phyloP scores from a whole-genome alignment of 37 sponge, comb jelly and placozoan species.

The Aphrocallistes beatrix region DNA sequence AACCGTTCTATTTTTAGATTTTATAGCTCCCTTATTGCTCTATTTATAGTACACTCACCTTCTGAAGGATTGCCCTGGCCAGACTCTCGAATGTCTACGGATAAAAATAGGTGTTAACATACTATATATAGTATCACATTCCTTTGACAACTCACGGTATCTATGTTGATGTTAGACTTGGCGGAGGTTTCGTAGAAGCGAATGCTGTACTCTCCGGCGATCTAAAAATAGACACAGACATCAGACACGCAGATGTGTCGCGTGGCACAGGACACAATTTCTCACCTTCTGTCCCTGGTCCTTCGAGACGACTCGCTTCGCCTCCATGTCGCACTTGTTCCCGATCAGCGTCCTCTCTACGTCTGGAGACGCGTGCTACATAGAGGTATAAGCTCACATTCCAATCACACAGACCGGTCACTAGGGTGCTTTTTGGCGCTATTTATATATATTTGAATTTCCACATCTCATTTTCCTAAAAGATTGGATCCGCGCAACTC shows the following conservation, averaged over 20 bases:
- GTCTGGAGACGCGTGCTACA: slow-evolving; percentile 85
- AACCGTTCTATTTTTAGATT: no score
- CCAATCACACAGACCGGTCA: not conserved
- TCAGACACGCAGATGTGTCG: not conserved
- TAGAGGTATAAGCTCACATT: not conserved
- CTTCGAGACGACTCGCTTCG: slow-evolving; percentile 45
- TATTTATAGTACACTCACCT: slow-evolving; percentile 1
- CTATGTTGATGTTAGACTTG: not conserved
- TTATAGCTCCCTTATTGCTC: no score
- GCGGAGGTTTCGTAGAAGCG: not conserved
- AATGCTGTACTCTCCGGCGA: not conserved
- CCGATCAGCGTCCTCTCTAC: slow-evolving; percentile 82
- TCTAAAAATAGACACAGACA: not conserved
- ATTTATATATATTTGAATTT: not conserved
- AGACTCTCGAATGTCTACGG: not conserved
- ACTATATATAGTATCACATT: not conserved
- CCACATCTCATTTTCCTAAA: not conserved
- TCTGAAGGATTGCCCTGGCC: not conserved
- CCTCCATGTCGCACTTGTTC: slow-evolving; percentile 84
- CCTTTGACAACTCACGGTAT: not conserved
- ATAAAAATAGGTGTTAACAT: not conserved
- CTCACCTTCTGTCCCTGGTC: slow-evolving; percentile 52
- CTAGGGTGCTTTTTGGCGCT: not conserved
- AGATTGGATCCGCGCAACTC: not conserved
- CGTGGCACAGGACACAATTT: not conserved